Base-by-base conservation (phyloP, 2,113 vertebrate species). In the Accipiter cooperii region DNA sequence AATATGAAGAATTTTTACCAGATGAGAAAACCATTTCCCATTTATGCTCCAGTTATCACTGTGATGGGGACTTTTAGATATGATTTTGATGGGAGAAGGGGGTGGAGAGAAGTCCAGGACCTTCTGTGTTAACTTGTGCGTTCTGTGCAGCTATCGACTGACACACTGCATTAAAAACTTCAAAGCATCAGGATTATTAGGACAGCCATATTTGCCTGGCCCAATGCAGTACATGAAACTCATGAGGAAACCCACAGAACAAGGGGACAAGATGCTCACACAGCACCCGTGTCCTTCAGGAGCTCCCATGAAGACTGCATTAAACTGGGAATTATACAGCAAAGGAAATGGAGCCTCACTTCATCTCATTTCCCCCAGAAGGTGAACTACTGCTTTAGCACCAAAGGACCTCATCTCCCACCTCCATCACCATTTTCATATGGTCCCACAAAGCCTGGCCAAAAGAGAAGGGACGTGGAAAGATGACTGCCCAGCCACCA, bases 191-290 rank as follows among this genome's bases (percentile, higher is more conserved):
- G 40, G 34, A 28, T 33, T 47, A 29, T 40, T 52, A 44, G 40
- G 34, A 20, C 71, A 75, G 36, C 12, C 79, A 68, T 21, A 25
- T 66, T 63, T 38, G 13, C 15, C 42, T 22, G 47, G 22, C 19
- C 18, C 38, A 55, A 17, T 1, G 1, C 10, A 69, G 26, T 9
- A 34, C 20, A 5, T 0, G 8, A 25, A 40, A 31, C 11, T 77
- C 60, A 18, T 17, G 40, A 52, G 19, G 49, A 64, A 79, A 26
- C 36, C 15, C 13, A 12, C 0, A 4, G 63, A 57, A 28, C 7
- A 31, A 42, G 25, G 36, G 51, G 8, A 63, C 7, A 38, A 78
- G 81, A 19, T 25, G 16, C 46, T 49, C 8, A 1, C 64, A 31
- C 36, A 80, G 26, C 6, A 18, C 33, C 8, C 0, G 1, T 28